Evolutionary conservation across 2,113 vertebrate genomes (phyloP), one percentile per base, ranked within the genome.

Genomic region (Octodon degus): DNA sequence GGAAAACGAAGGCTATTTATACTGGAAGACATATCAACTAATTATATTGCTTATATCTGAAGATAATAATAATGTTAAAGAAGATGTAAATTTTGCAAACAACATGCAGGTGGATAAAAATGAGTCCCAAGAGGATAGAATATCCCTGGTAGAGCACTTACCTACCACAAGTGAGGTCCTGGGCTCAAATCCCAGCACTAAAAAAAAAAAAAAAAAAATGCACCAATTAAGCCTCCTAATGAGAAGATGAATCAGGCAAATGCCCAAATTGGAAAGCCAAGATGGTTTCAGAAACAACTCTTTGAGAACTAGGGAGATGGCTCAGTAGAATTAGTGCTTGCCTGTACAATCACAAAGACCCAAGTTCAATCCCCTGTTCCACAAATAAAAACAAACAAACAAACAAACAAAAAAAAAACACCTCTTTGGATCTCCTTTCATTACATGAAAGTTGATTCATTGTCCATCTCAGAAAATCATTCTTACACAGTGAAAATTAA

Each of bases 401-500:
- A n/a, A n/a, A n/a, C n/a, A n/a, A n/a, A n/a, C n/a, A 43, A 43
- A 43, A 43, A 43, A 43, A 43, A 68, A 89, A 81, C 16, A 87
- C 53, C 3, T 87, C 13, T 92, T 55, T 94, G 74, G 86, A 84
- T 84, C 25, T 58, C 34, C 14, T 87, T 47, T 86, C 58, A 82
- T 43, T 74, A 68, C 68, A 32, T 16, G 2, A 60, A 87, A 11
- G 40, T 76, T 80, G 80, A 86, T 24, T 74, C 82, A 86, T 11
- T 58, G 74, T 55, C 40, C 47, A 76, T 83, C 89, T 86, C 68
- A 32, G 27, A 90, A 67, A 90, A 27, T 30, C 60, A 55, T 62
- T 55, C 47, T 93, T 94, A 83, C 20, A 80, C 70, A 74, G 40
- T 63, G 24, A 90, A 91, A 68, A 89, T 82, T 82, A 79, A 96